Evolutionary conservation across 2,113 vertebrate genomes (phyloP).

Genomic region (Brienomyrus longianalis): DNA sequence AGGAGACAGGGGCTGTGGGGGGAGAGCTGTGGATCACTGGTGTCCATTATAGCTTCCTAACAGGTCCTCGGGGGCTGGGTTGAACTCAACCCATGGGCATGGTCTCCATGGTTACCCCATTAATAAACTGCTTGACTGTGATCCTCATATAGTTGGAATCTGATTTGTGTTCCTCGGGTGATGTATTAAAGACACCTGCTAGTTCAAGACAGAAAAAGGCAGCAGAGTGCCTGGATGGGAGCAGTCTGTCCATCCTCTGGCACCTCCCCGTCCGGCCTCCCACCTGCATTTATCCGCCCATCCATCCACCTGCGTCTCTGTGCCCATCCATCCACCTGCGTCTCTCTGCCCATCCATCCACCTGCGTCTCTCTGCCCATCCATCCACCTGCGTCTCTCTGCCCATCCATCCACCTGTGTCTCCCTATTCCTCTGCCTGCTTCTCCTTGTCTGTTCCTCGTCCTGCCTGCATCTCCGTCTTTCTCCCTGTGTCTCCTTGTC

Average conservation of each 20-base stretch:
- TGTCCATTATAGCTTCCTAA: not conserved
- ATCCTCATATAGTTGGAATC: not conserved
- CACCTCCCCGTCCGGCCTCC: not conserved
- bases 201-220: not conserved
- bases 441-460: not conserved
- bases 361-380: no score
- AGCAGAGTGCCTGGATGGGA: not conserved
- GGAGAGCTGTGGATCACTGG: not conserved
- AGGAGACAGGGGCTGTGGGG: not conserved
- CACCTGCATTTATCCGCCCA: no score
- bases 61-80: not conserved
- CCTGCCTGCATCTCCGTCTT: not conserved
- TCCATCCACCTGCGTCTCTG: not conserved
- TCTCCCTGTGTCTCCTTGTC: not conserved
- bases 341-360: no score
- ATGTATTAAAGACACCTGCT: not conserved
- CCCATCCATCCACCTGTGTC: not conserved
- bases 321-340: not conserved
- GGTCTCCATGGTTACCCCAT: conserved; percentile 17
- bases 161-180: not conserved
- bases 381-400: not conserved
- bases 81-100: not conserved
- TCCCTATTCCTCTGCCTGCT: not conserved
- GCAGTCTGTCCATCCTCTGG: not conserved
- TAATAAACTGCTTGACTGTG: not conserved